phyloP scores from a whole-genome alignment of 1,140 invertebrate genomes.

The Sitophilus oryzae region DNA sequence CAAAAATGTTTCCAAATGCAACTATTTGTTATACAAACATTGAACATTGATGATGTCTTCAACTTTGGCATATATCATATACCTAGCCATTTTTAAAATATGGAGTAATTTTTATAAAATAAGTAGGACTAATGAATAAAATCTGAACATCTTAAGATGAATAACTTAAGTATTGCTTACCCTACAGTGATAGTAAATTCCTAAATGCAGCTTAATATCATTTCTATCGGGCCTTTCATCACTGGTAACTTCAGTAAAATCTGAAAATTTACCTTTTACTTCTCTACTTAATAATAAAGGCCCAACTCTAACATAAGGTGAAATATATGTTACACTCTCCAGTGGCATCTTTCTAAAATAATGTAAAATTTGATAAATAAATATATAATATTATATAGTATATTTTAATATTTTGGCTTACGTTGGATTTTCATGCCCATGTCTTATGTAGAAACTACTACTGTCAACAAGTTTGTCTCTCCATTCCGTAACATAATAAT shows the following conservation, averaged over 20 bases:
- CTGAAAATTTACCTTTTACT: conserved; percentile 68
- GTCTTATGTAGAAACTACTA: conserved; percentile 62
- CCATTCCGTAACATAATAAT: conserved; percentile 77
- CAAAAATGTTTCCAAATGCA: too few species aligned
- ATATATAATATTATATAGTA: conserved; percentile 5
- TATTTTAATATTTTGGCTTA: conserved; percentile 40
- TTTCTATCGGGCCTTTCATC: conserved; percentile 73
- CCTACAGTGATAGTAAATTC: conserved; percentile 73
- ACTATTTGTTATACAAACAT: too few species aligned
- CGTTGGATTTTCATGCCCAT: conserved; percentile 73
- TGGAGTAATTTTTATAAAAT: neutral
- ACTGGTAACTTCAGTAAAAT: conserved; percentile 73
- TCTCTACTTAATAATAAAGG: conserved; percentile 50
- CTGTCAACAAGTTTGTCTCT: conserved; percentile 75
- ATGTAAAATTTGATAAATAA: conserved; percentile 16
- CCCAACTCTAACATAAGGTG: conserved; percentile 53
- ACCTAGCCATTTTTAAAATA: too few species aligned
- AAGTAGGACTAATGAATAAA: neutral
- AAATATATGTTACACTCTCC: conserved; percentile 48
- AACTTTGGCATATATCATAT: too few species aligned
- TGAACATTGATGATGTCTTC: too few species aligned
- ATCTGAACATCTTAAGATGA: neutral
- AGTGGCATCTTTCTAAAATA: conserved; percentile 45
- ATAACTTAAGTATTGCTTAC: neutral
- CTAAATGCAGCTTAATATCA: conserved; percentile 79